Conservation (phyloP, 2,113 vertebrate genomes). For the Trogon surrucura region DNA sequence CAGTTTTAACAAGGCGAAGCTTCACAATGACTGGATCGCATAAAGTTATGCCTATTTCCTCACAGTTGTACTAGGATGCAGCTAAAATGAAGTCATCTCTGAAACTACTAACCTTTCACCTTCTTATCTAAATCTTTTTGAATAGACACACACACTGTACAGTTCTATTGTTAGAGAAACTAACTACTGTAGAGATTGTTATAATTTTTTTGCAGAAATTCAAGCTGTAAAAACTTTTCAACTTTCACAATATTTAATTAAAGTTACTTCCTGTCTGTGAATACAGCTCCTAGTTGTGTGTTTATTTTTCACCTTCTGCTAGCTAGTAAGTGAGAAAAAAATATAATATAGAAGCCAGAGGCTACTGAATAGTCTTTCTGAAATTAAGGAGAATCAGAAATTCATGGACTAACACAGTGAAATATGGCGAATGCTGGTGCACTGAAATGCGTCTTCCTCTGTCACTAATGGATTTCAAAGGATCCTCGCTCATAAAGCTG, state of each 20-base stretch:
- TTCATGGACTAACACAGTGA: background rate
- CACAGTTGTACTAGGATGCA: slow-evolving; percentile 77
- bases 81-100: slow-evolving; percentile 81
- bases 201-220: slow-evolving; percentile 97
- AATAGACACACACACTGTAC: slow-evolving; percentile 98
- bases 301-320: slow-evolving; percentile 73
- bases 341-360: background rate
- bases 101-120: slow-evolving; percentile 89
- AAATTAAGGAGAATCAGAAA: slow-evolving; percentile 8
- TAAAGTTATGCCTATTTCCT: slow-evolving; percentile 72
- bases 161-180: slow-evolving; percentile 93
- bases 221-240: slow-evolving; percentile 99
- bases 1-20: slow-evolving; percentile 71
- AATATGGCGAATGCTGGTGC: background rate
- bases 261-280: slow-evolving; percentile 99
- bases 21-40: slow-evolving; percentile 78
- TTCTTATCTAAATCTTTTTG: slow-evolving; percentile 85
- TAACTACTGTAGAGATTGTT: slow-evolving; percentile 99
- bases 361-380: background rate
- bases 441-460: background rate
- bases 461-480: background rate
- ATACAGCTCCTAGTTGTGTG: slow-evolving; percentile 74
- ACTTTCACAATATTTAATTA: slow-evolving; percentile 99
- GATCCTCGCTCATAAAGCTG: background rate
- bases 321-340: background rate